Evolutionary conservation across 1,140 invertebrate species (phyloP), one percentile per base, ranked within the genome.

Genomic region (Popillia japonica): DNA sequence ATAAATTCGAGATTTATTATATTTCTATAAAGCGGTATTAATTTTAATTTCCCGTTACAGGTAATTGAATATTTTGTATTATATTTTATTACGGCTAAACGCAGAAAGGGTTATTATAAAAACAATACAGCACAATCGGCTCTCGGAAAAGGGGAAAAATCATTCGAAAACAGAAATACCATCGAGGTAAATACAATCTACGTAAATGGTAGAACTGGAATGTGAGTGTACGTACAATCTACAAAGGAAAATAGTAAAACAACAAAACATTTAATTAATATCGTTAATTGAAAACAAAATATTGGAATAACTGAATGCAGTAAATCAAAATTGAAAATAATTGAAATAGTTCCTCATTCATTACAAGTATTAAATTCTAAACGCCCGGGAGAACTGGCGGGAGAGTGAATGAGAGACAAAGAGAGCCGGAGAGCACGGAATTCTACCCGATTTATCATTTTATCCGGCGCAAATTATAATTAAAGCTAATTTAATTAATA

Each of bases 301-400:
- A 59, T 72, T 64, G 68, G 76, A 80, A 80, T 80, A 80, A 79
- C 79, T 64, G 76, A 78, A 73, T 73, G 76, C 78, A 78, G 64
- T 81, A 79, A 81, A 81, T 81, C 78, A 81, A 81, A 81, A 81
- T 81, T 81, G 80, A 81, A 81, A 81, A 81, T 81, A 81, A 79
- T 81, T 81, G 80, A 81, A 81, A 81, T 81, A 81, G 80, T 81
- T 81, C 79, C 78, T 78, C 78, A 78, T 78, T 79, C 78, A 81
- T 81, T 79, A 81, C 75, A 79, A 81, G 80, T 79, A 81, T 81
- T 81, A 81, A 81, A 81, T 81, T 79, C 78, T 77, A 20, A 34
- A 68, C 61, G 9, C 22, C 20, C 61, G 22, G 17, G 61, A 68
- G 61, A 34, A 27, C 22, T 22, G 9, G 27, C 6, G 20, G n/a